Conservation (phyloP, 37 sponge, comb jelly and placozoan species). For the Chondrosia reniformis region DNA sequence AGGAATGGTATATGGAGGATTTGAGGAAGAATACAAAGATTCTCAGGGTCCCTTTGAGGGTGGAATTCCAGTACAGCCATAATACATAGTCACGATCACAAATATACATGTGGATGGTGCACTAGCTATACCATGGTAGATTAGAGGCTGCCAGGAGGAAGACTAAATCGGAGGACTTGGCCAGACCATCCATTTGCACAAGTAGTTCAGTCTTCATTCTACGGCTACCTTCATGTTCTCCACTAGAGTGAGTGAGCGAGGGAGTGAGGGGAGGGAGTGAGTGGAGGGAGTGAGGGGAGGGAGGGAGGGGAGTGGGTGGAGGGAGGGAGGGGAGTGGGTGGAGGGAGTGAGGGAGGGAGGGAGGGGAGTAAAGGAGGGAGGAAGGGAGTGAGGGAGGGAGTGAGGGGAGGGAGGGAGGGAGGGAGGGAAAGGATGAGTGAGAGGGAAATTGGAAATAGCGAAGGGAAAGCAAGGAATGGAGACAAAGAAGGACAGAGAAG, state of each 20-base stretch:
- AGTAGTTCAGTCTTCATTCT: conserved; percentile 98
- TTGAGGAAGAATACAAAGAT: too few relatives aligned
- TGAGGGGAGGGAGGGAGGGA: background rate
- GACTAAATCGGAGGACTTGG: conserved; percentile 87
- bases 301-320: background rate
- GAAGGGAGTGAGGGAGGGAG: background rate
- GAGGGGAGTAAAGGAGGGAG: background rate
- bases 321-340: background rate
- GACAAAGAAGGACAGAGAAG: background rate
- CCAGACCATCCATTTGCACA: conserved; percentile 98
- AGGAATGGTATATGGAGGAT: too few relatives aligned
- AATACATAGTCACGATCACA: too few relatives aligned
- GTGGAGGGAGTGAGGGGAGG: background rate
- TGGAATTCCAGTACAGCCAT: too few relatives aligned
- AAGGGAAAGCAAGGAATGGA: background rate
- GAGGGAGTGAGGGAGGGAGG: conserved; percentile 1
- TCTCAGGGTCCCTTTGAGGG: too few relatives aligned
- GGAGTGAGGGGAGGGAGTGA: conserved; percentile 1
- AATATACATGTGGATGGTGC: too few relatives aligned
- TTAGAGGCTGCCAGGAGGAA: conserved; percentile 96
- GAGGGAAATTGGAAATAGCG: background rate
- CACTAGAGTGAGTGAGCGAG: conserved; percentile 17
- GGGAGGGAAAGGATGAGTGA: background rate
- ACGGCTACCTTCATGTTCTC: conserved; percentile 94
- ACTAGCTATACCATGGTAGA: conserved; percentile 94